Conservation (phyloP, 2,797 vertebrate genomes). For the Rhynchotus rufescens region DNA sequence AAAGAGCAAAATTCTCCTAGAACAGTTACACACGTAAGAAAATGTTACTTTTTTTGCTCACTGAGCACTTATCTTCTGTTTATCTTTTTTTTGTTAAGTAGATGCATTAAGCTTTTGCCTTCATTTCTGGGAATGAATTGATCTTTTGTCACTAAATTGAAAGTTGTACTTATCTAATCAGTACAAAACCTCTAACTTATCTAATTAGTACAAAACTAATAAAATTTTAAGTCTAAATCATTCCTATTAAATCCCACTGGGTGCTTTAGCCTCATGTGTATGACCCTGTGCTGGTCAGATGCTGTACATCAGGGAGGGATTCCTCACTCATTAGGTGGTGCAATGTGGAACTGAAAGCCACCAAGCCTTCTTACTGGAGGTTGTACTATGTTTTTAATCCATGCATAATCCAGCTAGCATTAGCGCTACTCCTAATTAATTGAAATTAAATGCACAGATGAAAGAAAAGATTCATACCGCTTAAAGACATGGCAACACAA, state of each 20-base stretch:
- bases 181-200: not conserved
- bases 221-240: not conserved
- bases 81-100: conserved; percentile 19
- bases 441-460: conserved; percentile 63
- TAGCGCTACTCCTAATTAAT: conserved; percentile 63
- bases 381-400: conserved; percentile 22
- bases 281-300: not conserved
- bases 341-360: not conserved
- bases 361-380: not conserved
- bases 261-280: not conserved
- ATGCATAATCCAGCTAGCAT: conserved; percentile 47
- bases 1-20: conserved; percentile 39
- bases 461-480: conserved; percentile 27
- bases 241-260: not conserved
- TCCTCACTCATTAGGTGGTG: not conserved
- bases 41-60: conserved; percentile 32
- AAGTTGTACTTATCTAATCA: not conserved
- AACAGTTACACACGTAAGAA: conserved; percentile 40
- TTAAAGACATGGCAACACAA: conserved; percentile 37
- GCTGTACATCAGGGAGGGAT: not conserved
- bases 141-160: not conserved
- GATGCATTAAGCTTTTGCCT: conserved; percentile 4
- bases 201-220: not conserved
- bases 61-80: conserved; percentile 19
- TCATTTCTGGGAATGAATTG: not conserved